Percentiles rank a stretch among this genome's conserved stretches.
Evolutionary conservation across 2,888 invertebrate species (phyloP).

Genomic region (Leptarthrus brevirostris): DNA sequence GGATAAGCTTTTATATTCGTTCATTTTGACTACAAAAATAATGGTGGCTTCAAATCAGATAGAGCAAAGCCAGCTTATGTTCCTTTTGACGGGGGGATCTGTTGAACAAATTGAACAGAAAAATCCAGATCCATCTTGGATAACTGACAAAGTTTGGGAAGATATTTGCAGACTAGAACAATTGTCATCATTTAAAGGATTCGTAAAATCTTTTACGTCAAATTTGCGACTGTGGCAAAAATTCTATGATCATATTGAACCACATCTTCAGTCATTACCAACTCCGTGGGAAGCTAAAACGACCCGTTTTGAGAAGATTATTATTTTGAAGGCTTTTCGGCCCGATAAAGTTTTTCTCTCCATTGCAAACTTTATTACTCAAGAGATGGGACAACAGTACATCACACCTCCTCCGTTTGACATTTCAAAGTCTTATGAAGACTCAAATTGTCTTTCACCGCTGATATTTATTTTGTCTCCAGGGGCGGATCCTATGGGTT

Average conservation of each 20-base stretch:
- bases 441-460: slow-evolving; percentile 82
- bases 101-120: not conserved
- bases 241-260: slow-evolving; percentile 76
- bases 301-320: slow-evolving; percentile 79
- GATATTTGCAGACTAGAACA: slow-evolving; percentile 80
- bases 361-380: slow-evolving; percentile 79
- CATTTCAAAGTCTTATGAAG: slow-evolving; percentile 81
- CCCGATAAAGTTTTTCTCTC: slow-evolving; percentile 86
- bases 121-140: slow-evolving; percentile 85
- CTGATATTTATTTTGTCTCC: slow-evolving; percentile 90
- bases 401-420: slow-evolving; percentile 89
- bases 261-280: slow-evolving; percentile 77
- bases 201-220: slow-evolving; percentile 72
- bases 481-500: slow-evolving; percentile 82
- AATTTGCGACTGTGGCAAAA: slow-evolving; percentile 70
- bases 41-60: slow-evolving; percentile 73
- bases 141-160: slow-evolving; percentile 83
- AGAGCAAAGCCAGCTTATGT: slow-evolving; percentile 76
- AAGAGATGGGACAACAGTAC: slow-evolving; percentile 80
- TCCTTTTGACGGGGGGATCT: slow-evolving; percentile 77
- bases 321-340: slow-evolving; percentile 82
- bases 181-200: slow-evolving; percentile 72
- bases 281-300: slow-evolving; percentile 73
- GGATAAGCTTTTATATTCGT: slow-evolving; percentile 88
- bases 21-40: slow-evolving; percentile 78